Evolutionary conservation across 2,113 vertebrate genomes (phyloP), one percentile per base, ranked within the genome.

Genomic region (Pteronura brasiliensis): DNA sequence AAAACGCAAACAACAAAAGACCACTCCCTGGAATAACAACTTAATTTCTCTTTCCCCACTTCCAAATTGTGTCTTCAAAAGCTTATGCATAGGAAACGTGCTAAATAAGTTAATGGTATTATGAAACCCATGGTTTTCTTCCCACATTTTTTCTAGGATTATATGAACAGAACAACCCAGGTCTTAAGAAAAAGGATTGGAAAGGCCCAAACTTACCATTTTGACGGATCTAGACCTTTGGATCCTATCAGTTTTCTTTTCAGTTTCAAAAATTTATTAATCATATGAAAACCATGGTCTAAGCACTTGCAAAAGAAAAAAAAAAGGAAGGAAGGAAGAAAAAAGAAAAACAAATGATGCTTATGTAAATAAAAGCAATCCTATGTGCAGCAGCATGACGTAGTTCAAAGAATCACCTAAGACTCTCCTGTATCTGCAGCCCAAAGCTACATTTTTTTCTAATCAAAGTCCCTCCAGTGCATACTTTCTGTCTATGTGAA

Each of bases 351-450:
- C 44, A 4, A 1, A 63, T 15, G 34, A 21, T 44, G 42, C 6
- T 21, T 65, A 15, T 17, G 2, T 67, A 71, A 72, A 57, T n/a
- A 77, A 92, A 85, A 82, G 9, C 1, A 72, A 27, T 76, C 20
- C n/a, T 39, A 0, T 10, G 0, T 7, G 14, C 21, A 3, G 11
- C 0, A 7, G 11, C 21, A 18, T 12, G 47, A 4, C 1, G 1
- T 14, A 34, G 3, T 34, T 59, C 36, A 63, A 7, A 12, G 3
- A 6, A 23, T 67, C 42, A 34, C 29, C 8, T 69, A 20, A 76
- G 4, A 18, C 13, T 47, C 10, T 3, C 23, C 59, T 29, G 6
- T 55, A 81, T 79, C 72, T 3, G 92, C 20, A 49, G 34, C 74
- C 44, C 42, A 61, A 85, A 92, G 36, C 4, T 15, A 80, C 31